A percentile compares a stretch with the other conserved stretches of the same genome.
Conservation (phyloP, 2,113 vertebrate genomes). For the Irena cyanogastra region DNA sequence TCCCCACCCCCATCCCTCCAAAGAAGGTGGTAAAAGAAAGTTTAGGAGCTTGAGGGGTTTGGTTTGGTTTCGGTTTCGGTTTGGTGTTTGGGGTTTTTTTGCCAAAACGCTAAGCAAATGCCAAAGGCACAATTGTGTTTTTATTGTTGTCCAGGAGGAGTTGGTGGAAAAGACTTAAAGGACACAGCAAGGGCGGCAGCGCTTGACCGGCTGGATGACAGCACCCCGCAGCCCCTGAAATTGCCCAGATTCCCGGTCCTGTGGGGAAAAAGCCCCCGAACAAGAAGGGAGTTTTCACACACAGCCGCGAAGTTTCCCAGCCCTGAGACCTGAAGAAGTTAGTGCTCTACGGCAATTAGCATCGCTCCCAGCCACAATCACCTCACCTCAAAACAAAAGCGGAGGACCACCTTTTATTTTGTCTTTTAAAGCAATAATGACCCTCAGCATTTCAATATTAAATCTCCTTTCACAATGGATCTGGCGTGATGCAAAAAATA, state of each 20-base stretch:
- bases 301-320: not conserved
- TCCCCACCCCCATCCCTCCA: rapidly evolving
- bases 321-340: not conserved
- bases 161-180: constrained; percentile 23
- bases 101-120: not conserved
- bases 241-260: not conserved
- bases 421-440: constrained; percentile 8
- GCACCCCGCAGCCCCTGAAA: not conserved
- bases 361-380: not conserved
- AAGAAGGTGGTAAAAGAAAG: not conserved
- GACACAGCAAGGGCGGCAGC: not conserved
- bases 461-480: not conserved
- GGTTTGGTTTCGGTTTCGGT: not conserved
- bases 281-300: not conserved
- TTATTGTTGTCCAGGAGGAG: not conserved
- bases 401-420: constrained; percentile 11
- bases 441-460: not conserved
- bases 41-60: not conserved
- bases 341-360: not conserved
- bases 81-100: not conserved
- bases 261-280: not conserved
- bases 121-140: not conserved
- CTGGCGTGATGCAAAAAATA: not conserved
- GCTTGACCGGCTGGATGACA: not conserved
- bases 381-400: not conserved